Conservation (phyloP, 2,888 invertebrate species). For the Eristalis pertinax region DNA sequence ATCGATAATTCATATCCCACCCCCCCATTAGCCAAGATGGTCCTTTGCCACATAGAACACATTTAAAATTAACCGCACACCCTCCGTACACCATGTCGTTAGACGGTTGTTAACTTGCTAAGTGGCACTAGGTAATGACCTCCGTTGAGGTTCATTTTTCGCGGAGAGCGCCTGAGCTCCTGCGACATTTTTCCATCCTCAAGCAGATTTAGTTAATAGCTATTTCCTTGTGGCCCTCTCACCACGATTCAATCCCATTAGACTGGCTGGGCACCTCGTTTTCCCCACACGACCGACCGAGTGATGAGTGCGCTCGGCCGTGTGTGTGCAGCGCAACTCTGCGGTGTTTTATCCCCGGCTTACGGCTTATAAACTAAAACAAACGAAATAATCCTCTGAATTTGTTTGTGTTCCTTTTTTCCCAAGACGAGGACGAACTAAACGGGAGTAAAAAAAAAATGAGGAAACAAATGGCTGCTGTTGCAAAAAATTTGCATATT, state of each 20-base stretch:
- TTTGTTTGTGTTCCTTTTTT: constrained; percentile 48
- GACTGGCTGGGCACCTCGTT: constrained; percentile 4
- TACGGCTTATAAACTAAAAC: constrained; percentile 66
- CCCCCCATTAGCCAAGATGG: background rate
- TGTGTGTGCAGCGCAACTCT: constrained; percentile 43
- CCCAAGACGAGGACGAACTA: no score
- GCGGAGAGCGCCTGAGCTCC: background rate
- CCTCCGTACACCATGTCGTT: background rate
- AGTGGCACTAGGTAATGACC: background rate
- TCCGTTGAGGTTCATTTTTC: background rate
- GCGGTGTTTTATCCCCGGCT: constrained; percentile 61
- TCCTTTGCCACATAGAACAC: background rate
- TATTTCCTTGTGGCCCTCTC: constrained; percentile 16
- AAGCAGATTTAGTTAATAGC: constrained; percentile 46
- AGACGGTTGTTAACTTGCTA: background rate
- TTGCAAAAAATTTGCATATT: constrained; percentile 66
- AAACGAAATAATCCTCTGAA: constrained; percentile 62
- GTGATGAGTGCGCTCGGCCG: constrained; percentile 17
- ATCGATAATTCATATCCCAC: background rate
- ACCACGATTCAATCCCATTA: constrained; percentile 50
- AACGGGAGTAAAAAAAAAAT: no score
- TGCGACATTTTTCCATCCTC: constrained; percentile 14
- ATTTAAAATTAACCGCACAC: background rate
- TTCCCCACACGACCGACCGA: background rate
- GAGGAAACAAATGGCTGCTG: constrained; percentile 26